A percentile compares a stretch with the other conserved stretches of the same genome.
These are phyloP conservation scores for Spodoptera exigua DNA, from an alignment of 2,888 invertebrate genomes.

Conservation along the genomic window DNA sequence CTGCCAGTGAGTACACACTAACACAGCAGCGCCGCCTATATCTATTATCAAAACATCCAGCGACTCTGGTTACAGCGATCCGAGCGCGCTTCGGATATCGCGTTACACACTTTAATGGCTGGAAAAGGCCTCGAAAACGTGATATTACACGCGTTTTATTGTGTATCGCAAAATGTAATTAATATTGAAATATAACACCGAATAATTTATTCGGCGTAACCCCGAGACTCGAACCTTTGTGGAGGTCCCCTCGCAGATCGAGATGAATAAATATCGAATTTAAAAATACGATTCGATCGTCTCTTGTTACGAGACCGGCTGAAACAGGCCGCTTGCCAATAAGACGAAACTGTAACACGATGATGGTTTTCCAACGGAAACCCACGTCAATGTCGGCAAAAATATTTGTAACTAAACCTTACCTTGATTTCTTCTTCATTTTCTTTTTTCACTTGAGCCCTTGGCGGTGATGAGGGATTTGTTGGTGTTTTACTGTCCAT, in stretches of 20 bases:
- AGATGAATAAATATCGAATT: slow-evolving; percentile 82
- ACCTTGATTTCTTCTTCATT: slow-evolving; percentile 94
- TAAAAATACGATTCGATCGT: slow-evolving; percentile 86
- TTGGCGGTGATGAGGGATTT: slow-evolving; percentile 77
- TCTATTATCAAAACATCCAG: slow-evolving; percentile 90
- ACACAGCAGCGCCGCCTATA: slow-evolving; percentile 82
- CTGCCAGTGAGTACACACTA: slow-evolving; percentile 76
- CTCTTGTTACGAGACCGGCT: slow-evolving; percentile 81
- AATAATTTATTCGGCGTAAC: slow-evolving; percentile 85
- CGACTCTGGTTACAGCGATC: slow-evolving; percentile 88
- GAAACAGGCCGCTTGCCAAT: slow-evolving; percentile 84
- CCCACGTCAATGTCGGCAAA: slow-evolving; percentile 63
- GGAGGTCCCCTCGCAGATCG: slow-evolving; percentile 70
- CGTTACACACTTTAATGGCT: slow-evolving; percentile 89
- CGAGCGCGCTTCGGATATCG: slow-evolving; percentile 89
- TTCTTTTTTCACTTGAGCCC: slow-evolving; percentile 91
- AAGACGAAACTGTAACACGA: slow-evolving; percentile 78
- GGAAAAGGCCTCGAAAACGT: slow-evolving; percentile 89
- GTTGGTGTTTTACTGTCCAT: slow-evolving; percentile 88
- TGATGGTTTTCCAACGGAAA: slow-evolving; percentile 81
- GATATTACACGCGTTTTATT: slow-evolving; percentile 89
- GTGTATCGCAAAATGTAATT: slow-evolving; percentile 88
- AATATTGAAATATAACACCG: slow-evolving; percentile 85
- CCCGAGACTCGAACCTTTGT: slow-evolving; percentile 75
- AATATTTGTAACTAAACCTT: slow-evolving; percentile 67